Evolutionary conservation across 2,113 vertebrate genomes (phyloP).

Genomic region (Chamaea fasciata): DNA sequence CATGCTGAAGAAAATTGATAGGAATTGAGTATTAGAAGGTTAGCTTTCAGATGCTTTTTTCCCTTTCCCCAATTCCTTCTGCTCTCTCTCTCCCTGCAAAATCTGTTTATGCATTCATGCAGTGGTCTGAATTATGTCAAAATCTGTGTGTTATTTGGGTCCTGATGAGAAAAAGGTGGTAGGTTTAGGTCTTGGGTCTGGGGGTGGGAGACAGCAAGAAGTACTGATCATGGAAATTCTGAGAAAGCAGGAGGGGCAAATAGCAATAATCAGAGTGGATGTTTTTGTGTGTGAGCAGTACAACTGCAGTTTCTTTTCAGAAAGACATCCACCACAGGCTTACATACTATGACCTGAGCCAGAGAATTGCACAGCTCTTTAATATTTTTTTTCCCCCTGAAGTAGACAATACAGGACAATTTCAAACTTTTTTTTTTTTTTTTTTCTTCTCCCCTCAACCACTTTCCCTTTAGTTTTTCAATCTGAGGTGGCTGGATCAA

Average conservation of each 20-base stretch:
- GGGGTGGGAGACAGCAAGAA: background rate
- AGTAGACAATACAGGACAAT: background rate
- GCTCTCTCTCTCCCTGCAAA: background rate
- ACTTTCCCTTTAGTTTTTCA: background rate
- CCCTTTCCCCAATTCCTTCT: background rate
- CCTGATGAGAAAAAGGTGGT: background rate
- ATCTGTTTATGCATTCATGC: background rate
- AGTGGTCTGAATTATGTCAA: background rate
- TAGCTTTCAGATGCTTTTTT: background rate
- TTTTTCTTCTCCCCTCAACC: fast-evolving
- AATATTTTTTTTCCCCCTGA: background rate
- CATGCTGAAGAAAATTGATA: background rate
- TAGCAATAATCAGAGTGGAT: background rate
- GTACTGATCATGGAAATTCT: background rate
- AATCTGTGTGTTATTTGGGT: background rate
- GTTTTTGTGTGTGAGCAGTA: background rate
- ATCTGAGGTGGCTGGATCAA: background rate
- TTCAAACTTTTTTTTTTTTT: background rate
- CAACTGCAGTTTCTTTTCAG: background rate
- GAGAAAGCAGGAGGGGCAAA: background rate
- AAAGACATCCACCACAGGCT: background rate
- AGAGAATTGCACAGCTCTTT: background rate
- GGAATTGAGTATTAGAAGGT: background rate
- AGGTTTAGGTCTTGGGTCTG: background rate
- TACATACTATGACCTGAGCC: background rate